A percentile compares a stretch with the other conserved stretches of the same genome.
Conservation (phyloP, 2,888 invertebrate genomes). For the Amitus sp. region DNA sequence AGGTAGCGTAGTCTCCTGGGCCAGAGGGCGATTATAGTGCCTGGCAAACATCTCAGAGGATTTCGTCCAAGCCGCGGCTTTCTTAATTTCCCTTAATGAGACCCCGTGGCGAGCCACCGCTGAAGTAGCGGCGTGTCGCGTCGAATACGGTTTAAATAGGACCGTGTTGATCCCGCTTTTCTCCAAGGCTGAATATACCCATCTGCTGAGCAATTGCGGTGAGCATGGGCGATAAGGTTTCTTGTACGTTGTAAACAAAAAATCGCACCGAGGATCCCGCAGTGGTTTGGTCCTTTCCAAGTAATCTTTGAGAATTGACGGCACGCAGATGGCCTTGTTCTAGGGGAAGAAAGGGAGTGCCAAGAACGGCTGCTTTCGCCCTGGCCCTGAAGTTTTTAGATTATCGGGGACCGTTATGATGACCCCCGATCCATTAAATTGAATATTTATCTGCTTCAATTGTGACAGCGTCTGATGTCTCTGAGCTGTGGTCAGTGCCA, state of each 20-base stretch:
- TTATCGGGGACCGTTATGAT: background rate
- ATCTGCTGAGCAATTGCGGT: constrained; percentile 1
- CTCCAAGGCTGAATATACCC: background rate
- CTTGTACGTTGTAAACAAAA: too few relatives aligned
- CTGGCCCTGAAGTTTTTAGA: background rate
- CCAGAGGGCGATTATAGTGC: background rate
- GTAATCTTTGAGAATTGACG: background rate
- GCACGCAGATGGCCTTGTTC: background rate
- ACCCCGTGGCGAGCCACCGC: constrained; percentile 4
- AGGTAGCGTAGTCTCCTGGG: too few relatives aligned
- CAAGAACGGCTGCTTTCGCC: background rate
- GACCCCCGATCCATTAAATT: background rate
- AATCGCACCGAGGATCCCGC: too few relatives aligned
- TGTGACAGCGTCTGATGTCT: background rate
- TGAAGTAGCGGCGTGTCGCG: constrained; percentile 13
- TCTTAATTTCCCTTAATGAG: background rate
- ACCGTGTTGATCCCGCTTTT: constrained; percentile 10
- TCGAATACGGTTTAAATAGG: constrained; percentile 3
- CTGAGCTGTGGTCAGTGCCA: background rate
- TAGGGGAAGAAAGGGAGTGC: background rate
- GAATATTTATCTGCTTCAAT: background rate
- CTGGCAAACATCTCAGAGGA: background rate
- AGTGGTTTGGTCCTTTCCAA: background rate
- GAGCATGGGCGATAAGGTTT: background rate
- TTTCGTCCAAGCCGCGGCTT: background rate